Base-by-base conservation (phyloP, 53 echinoderm and acorn worm species). In the Crossaster papposus region DNA sequence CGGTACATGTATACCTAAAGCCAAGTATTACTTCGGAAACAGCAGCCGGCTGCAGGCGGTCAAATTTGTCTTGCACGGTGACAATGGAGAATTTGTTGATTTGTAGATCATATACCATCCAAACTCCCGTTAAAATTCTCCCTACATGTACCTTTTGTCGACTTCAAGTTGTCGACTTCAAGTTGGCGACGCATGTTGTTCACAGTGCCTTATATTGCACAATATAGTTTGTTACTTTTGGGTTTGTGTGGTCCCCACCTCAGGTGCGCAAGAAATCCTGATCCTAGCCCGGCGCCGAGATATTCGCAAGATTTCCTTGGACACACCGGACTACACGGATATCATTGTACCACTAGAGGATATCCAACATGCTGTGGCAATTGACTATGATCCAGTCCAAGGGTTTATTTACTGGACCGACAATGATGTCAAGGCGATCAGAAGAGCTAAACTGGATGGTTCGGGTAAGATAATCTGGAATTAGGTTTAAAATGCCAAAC, bases 291-390 rank as follows among this genome's bases (percentile, higher is more conserved):
- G 95, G 54, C 89, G 97, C 36, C 90, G 88, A 32, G 97, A 97
- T 74, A 93, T 97, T 72, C 86, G 97, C 75, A 93, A 93, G 91
- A 97, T 97, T 90, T 97, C 97, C n/a, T 77, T 97, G 31, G 97
- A 97, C 89, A 97, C 95, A 18, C 95, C 95, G 23, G 97, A 97
- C 90, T 97, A 97, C 93, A 97, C 97, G 3, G 94, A 93, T 90
- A 90, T 97, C 33, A 89, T 89, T 20, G 72, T 97, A 29, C 97
- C 96, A 11, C 90, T 96, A 28, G 88, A 93, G 7, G 93, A 97
- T 90, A 94, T 97, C 73, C 79, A 91, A 36, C 95, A 97, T 55
- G 95, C 97, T 76, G 92, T 97, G 14, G 97, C 97, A 28, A 95
- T 97, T 26, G 97, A 96, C 90, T 97, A 97, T 72, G 97, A 97